Conservation (phyloP, 2,797 vertebrate species). For the Poecilia velifera region DNA sequence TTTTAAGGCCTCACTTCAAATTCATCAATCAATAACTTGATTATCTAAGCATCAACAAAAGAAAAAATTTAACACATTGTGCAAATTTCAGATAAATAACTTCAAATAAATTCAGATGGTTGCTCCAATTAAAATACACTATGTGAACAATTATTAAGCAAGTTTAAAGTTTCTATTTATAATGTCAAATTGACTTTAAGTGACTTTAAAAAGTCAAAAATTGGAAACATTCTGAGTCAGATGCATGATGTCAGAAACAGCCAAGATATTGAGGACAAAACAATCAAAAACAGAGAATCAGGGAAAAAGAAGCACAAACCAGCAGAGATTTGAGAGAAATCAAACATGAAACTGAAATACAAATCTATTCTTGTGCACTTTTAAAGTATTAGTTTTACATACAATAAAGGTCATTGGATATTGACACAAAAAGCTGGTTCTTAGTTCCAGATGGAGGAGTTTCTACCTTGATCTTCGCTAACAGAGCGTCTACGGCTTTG, state of each 20-base stretch:
- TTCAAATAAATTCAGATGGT: neutral
- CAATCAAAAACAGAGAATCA: neutral
- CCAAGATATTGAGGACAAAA: neutral
- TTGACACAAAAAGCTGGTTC: neutral
- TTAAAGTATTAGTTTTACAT: neutral
- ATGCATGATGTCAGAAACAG: neutral
- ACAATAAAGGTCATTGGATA: neutral
- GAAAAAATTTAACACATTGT: neutral
- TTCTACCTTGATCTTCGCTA: slow-evolving; percentile 92
- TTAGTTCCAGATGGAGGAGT: neutral
- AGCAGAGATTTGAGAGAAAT: neutral
- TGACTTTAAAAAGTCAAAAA: neutral
- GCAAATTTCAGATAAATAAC: neutral
- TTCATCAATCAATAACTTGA: neutral
- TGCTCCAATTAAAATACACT: neutral
- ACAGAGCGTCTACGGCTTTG: slow-evolving; percentile 85
- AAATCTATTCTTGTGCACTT: neutral
- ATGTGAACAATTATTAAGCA: neutral
- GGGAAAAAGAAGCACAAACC: neutral
- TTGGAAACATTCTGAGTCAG: neutral
- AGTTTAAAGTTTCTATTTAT: neutral
- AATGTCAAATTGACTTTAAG: neutral
- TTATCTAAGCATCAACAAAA: neutral
- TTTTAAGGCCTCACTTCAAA: no score
- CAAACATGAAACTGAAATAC: neutral